Conservation (phyloP, 2,888 invertebrate genomes). For the Cerceris rybyensis region DNA sequence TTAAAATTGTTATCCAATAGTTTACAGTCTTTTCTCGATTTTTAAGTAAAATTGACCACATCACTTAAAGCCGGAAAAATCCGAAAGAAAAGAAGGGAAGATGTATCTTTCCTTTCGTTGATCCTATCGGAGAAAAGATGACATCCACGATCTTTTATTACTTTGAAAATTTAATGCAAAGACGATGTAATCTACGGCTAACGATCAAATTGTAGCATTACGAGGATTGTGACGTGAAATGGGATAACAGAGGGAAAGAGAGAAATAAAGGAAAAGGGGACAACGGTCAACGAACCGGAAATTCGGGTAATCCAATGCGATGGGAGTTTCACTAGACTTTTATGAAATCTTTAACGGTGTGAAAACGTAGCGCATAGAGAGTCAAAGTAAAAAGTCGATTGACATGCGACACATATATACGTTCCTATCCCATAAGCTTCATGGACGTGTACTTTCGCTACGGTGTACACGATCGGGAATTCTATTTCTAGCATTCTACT, state of each 20-base stretch:
- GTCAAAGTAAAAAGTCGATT: conserved; percentile 38
- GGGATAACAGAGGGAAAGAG: conserved; percentile 20
- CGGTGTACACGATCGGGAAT: neutral
- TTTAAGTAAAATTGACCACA: no score
- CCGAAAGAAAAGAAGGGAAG: no score
- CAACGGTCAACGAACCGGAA: conserved; percentile 49
- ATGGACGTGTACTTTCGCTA: conserved; percentile 14
- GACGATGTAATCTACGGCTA: no score
- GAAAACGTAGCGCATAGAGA: conserved; percentile 8
- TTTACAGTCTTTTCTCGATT: no score
- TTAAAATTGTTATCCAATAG: no score
- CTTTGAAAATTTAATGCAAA: no score
- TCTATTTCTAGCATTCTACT: neutral
- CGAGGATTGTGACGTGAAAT: no score
- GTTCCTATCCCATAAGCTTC: neutral
- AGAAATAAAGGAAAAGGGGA: conserved; percentile 16
- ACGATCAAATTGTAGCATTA: no score
- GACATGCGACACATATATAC: conserved; percentile 6
- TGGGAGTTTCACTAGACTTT: conserved; percentile 47
- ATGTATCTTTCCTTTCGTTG: no score
- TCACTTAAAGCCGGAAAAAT: no score
- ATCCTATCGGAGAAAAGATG: no score
- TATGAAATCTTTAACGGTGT: conserved; percentile 40
- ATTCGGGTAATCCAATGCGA: conserved; percentile 56
- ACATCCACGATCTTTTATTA: no score